Evolutionary conservation across 2,797 vertebrate species (phyloP).

Genomic region (Xyrichtys novacula): DNA sequence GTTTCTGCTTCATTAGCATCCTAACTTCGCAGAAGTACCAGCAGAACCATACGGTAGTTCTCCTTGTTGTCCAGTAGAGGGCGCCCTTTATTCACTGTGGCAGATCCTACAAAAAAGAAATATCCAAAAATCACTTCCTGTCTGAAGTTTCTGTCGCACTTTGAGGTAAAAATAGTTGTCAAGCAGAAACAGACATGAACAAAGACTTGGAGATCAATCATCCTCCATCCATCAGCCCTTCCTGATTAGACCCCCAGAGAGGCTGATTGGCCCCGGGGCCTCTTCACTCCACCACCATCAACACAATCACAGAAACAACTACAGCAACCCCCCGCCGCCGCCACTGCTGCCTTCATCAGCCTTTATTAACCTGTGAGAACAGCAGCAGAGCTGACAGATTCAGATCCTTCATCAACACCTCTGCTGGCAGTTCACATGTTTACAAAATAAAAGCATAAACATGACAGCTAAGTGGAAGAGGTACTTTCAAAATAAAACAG

Average conservation of each 20-base stretch:
- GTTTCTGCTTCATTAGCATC: too few relatives aligned
- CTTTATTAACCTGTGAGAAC: not conserved
- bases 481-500: too few relatives aligned
- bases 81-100: too few relatives aligned
- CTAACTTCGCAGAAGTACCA: too few relatives aligned
- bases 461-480: too few relatives aligned
- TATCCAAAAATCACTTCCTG: not conserved
- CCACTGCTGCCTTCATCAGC: not conserved
- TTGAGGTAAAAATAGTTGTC: not conserved
- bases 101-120: too few relatives aligned
- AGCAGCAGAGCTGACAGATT: not conserved
- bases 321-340: not conserved
- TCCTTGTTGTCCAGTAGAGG: too few relatives aligned
- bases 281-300: fast-evolving
- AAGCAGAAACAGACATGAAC: not conserved
- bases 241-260: slow-evolving; percentile 8
- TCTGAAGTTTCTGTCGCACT: not conserved
- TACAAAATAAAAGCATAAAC: too few relatives aligned
- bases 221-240: not conserved
- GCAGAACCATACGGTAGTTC: too few relatives aligned
- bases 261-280: slow-evolving; percentile 3
- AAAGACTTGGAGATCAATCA: not conserved
- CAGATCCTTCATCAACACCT: too few relatives aligned
- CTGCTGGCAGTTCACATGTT: too few relatives aligned
- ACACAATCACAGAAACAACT: not conserved